A percentile compares a stretch with the other conserved stretches of the same genome.
Evolutionary conservation across 2,888 invertebrate species (phyloP).

Genomic region (Malacosoma neustria): DNA sequence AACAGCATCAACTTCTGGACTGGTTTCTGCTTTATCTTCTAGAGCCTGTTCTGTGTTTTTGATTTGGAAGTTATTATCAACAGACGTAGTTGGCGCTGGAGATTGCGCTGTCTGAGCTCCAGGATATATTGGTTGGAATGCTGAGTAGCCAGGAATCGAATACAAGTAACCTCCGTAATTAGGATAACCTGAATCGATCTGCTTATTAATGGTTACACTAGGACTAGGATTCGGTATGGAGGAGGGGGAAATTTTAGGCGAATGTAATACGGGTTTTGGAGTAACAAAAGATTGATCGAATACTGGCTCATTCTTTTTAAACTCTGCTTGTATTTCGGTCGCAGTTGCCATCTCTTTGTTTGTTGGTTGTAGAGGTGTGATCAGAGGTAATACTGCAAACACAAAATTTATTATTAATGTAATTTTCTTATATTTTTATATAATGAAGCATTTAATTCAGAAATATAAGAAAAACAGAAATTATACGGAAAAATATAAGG

Average conservation of each 20-base stretch:
- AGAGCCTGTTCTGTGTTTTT: too few relatives aligned
- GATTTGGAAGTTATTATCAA: constrained; percentile 38
- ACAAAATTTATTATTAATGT: constrained; percentile 8
- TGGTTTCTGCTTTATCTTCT: background rate
- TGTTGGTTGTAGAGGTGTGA: constrained; percentile 15
- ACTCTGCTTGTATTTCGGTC: constrained; percentile 2
- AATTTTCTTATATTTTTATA: background rate
- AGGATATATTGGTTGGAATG: constrained; percentile 58
- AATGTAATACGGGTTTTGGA: constrained; percentile 47
- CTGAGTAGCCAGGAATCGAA: constrained; percentile 62
- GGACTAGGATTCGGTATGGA: constrained; percentile 67
- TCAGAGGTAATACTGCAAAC: constrained; percentile 17
- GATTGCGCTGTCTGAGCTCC: constrained; percentile 29
- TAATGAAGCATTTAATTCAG: background rate
- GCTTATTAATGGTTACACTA: constrained; percentile 48
- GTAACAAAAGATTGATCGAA: constrained; percentile 48
- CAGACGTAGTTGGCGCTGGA: constrained; percentile 17
- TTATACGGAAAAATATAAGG: background rate
- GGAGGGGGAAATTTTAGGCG: constrained; percentile 63
- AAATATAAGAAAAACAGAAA: too few relatives aligned
- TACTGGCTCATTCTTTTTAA: constrained; percentile 6
- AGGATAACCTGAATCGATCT: constrained; percentile 43
- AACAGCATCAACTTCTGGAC: constrained; percentile 28
- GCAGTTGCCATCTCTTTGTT: constrained; percentile 31
- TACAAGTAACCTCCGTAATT: constrained; percentile 54